These are phyloP conservation scores for Ormia ochracea DNA, from an alignment of 2,888 invertebrate species.

Conservation along the genomic window DNA sequence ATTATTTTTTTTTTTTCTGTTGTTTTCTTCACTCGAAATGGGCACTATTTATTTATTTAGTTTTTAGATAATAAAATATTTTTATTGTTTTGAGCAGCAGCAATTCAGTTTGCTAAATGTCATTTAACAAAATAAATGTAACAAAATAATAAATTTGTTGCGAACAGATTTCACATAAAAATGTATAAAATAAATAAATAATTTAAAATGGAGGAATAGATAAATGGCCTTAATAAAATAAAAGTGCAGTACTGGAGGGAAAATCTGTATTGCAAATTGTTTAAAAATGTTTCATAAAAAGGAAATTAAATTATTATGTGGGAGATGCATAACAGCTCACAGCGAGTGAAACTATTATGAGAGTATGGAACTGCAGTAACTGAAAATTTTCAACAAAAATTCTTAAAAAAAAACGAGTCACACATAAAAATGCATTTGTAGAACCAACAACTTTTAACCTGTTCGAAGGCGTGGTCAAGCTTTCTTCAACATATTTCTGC, in stretches of 20 bases:
- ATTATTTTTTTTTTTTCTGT: neutral
- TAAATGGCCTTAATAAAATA: neutral
- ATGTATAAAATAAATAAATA: neutral
- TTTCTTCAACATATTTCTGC: no score
- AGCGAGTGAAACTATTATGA: no score
- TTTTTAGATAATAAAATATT: conserved; percentile 46
- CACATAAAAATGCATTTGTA: no score
- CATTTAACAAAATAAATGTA: conserved; percentile 43
- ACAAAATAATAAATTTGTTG: conserved; percentile 22
- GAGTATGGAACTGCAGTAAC: no score
- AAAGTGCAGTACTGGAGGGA: neutral
- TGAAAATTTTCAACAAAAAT: no score
- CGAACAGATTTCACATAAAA: neutral
- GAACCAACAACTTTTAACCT: no score
- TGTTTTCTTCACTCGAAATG: neutral
- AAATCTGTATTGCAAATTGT: neutral
- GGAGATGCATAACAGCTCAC: no score
- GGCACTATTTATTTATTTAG: conserved; percentile 10
- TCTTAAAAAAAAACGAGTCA: no score
- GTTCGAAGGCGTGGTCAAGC: no score
- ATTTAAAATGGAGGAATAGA: neutral
- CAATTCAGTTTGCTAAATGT: conserved; percentile 33
- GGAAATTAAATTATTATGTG: no score
- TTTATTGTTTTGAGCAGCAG: conserved; percentile 49
- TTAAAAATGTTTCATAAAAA: neutral